Evolutionary conservation across 2,888 invertebrate species (phyloP).

Genomic region (Trachelus iudaicus): DNA sequence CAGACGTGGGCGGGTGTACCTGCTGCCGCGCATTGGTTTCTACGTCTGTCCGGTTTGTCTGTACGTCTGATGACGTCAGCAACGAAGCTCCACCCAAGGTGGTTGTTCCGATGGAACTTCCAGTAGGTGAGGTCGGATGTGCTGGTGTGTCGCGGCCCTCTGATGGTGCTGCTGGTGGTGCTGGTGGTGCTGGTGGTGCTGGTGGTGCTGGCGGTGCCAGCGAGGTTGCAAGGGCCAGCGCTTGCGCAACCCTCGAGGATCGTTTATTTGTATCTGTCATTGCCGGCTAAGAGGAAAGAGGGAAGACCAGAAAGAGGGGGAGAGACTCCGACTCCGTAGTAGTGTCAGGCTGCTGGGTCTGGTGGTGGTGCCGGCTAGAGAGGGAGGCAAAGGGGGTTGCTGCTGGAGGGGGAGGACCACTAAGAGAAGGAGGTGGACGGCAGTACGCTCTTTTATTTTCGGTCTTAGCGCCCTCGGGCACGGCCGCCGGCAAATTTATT

Average conservation of each 20-base stretch:
- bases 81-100: conserved; percentile 61
- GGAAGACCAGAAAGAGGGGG: conserved; percentile 23
- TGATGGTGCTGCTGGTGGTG: conserved; percentile 16
- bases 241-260: conserved; percentile 56
- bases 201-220: conserved; percentile 20
- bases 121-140: background rate
- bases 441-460: conserved; percentile 40
- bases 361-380: conserved; percentile 6
- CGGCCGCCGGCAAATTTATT: conserved; percentile 54
- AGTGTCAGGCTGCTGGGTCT: background rate
- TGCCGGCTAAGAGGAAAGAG: conserved; percentile 47
- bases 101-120: background rate
- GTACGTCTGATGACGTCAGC: conserved; percentile 61
- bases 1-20: conserved; percentile 48
- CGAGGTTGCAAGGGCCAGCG: conserved; percentile 38
- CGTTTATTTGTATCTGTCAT: conserved; percentile 66
- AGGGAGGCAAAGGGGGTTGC: background rate
- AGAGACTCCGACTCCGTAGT: conserved; percentile 1
- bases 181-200: conserved; percentile 22
- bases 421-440: conserved; percentile 14
- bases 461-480: conserved; percentile 46
- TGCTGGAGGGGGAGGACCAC: conserved; percentile 6
- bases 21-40: conserved; percentile 59
- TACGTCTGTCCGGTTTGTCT: conserved; percentile 61
- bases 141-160: conserved; percentile 21